phyloP scores from a whole-genome alignment of 2,888 invertebrate genomes.

The Argyra leucocephala region DNA sequence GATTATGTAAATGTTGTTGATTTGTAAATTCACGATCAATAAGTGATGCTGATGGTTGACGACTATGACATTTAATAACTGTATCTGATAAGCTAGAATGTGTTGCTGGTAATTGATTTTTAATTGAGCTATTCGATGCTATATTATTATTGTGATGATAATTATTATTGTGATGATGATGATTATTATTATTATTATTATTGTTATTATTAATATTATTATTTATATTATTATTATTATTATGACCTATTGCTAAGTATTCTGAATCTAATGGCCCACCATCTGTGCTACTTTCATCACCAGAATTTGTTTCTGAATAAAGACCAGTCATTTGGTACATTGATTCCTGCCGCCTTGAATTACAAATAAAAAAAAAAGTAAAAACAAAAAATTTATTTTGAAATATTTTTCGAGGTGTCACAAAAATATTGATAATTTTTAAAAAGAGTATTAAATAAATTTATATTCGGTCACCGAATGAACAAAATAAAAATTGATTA shows the following conservation, averaged over 20 bases:
- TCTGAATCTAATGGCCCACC: conserved; percentile 23
- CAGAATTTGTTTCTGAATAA: conserved; percentile 61
- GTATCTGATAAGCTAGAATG: conserved; percentile 24
- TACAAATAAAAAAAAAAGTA: background rate
- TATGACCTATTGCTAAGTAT: conserved; percentile 44
- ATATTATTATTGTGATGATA: conserved; percentile 27
- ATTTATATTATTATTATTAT: conserved; percentile 36
- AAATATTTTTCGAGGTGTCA: too few species aligned
- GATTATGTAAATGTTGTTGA: conserved; percentile 46
- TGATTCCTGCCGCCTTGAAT: conserved; percentile 66
- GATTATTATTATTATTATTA: conserved; percentile 40
- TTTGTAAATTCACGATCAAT: conserved; percentile 63
- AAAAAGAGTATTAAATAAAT: too few species aligned
- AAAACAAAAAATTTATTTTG: background rate
- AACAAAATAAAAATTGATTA: too few species aligned
- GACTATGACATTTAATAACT: conserved; percentile 66
- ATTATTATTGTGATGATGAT: too few species aligned
- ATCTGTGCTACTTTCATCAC: conserved; percentile 48
- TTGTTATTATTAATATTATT: conserved; percentile 11
- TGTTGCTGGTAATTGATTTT: conserved; percentile 6
- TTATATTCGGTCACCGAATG: too few species aligned
- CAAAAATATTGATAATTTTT: too few species aligned
- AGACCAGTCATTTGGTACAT: conserved; percentile 84
- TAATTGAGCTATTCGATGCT: background rate
- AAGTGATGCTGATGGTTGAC: conserved; percentile 66